phyloP scores from a whole-genome alignment of 2,888 invertebrate genomes.

The Orgyia antiqua region DNA sequence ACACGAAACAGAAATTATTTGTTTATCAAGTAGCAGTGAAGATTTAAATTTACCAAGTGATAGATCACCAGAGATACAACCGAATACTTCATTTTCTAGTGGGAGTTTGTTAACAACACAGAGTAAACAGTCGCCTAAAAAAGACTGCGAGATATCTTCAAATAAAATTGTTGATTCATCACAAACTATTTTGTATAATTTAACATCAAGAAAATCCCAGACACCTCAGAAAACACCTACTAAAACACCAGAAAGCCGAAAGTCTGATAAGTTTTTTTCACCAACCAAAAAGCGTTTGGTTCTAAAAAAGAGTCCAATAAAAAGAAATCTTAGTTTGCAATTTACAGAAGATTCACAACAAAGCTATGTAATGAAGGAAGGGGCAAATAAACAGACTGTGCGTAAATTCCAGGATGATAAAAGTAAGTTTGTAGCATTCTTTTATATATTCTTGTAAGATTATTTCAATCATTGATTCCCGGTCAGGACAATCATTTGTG shows the following conservation, averaged over 20 bases:
- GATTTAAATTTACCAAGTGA: slow-evolving; percentile 4
- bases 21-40: slow-evolving; percentile 32
- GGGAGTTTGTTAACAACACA: too few relatives aligned
- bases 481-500: too few relatives aligned
- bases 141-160: too few relatives aligned
- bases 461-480: too few relatives aligned
- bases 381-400: neutral
- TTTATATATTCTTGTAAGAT: neutral
- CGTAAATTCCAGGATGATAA: slow-evolving; percentile 51
- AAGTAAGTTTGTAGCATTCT: slow-evolving; percentile 38
- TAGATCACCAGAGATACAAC: too few relatives aligned
- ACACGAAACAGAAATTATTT: slow-evolving; percentile 23
- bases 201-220: slow-evolving; percentile 12
- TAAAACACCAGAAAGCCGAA: slow-evolving; percentile 20
- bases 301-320: slow-evolving; percentile 33
- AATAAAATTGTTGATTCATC: slow-evolving; percentile 7
- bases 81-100: too few relatives aligned
- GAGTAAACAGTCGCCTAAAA: too few relatives aligned
- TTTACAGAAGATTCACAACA: slow-evolving; percentile 14
- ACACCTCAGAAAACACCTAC: slow-evolving; percentile 16
- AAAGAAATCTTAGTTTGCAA: slow-evolving; percentile 36
- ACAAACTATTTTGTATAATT: slow-evolving; percentile 13
- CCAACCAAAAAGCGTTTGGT: slow-evolving; percentile 49
- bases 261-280: slow-evolving; percentile 45
- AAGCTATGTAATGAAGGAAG: slow-evolving; percentile 11